Evolutionary conservation across 2,888 invertebrate genomes (phyloP), one percentile per base, ranked within the genome.

Genomic region (Temnothorax rugatulus): DNA sequence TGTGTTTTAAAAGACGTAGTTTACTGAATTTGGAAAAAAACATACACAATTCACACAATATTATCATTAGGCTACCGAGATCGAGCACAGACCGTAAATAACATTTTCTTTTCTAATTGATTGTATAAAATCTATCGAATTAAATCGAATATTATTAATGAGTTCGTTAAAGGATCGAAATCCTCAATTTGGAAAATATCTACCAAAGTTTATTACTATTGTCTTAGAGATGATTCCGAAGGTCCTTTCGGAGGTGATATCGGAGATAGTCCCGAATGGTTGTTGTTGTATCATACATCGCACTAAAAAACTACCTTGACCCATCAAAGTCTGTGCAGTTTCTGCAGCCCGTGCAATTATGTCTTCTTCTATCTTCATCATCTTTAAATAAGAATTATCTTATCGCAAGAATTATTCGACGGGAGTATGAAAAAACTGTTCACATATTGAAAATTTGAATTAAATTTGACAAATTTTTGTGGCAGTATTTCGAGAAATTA

Each of bases 311-410:
- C 29, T 61, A n/a, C 3, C 54, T 34, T 34, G 50, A 34, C n/a
- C 34, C n/a, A 0, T 38, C n/a, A 52, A 25, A 25, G 25, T 25
- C 25, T 25, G 25, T 25, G 25, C 25, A 25, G 25, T 25, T 25
- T 0, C 1, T 25, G 25, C 25, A 34, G 13, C 7, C 13, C 34
- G n/a, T 13, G 21, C 7, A 34, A 29, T n/a, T 29, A 21, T 21
- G 25, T 18, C 25, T 1, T 5, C 25, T 38, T 4, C 34, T 4
- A 13, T 5, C 38, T 4, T 0, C 1, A 5, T 5, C 54, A 15
- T 9, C 71, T 73, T 54, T 52, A 71, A 71, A 4, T 57, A 73
- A 54, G 15, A 25, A 73, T 25, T 25, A 71, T 57, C 2, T 41
- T 1, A 11, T 54, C 1, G 9, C 15, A 57, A 66, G 13, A 66